Conservation (phyloP, 1,140 invertebrate genomes). For the Bombus superbus region DNA sequence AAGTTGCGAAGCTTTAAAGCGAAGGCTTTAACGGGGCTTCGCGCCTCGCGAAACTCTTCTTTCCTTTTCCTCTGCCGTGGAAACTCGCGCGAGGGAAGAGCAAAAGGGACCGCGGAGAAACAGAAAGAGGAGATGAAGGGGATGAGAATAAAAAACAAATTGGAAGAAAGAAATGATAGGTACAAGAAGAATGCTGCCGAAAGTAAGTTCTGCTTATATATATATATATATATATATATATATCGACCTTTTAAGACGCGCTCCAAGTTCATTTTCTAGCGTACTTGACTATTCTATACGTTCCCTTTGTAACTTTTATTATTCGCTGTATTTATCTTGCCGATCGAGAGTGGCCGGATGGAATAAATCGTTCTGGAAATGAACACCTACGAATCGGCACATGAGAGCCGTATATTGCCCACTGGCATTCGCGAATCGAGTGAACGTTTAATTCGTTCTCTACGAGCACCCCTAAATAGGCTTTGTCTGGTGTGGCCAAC, state of each 20-base stretch:
- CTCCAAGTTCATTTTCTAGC: conserved; percentile 51
- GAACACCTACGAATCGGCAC: not conserved
- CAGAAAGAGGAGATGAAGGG: not conserved
- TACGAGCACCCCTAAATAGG: conserved; percentile 17
- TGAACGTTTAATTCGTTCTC: conserved; percentile 7
- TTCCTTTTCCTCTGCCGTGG: not conserved
- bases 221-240: conserved; percentile 10
- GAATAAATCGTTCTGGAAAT: conserved; percentile 2
- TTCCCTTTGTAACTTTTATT: conserved; percentile 57
- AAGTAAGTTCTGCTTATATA: conserved; percentile 42
- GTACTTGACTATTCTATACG: conserved; percentile 19
- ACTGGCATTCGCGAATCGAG: not conserved
- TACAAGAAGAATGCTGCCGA: conserved; percentile 55
- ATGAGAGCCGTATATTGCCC: not conserved
- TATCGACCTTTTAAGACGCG: conserved; percentile 48
- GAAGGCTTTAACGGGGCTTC: conserved; percentile 74
- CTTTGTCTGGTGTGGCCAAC: conserved; percentile 9
- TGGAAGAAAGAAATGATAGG: conserved; percentile 30
- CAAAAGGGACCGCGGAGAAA: not conserved
- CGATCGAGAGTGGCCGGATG: not conserved
- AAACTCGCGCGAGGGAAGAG: conserved; percentile 34
- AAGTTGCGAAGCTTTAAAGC: conserved; percentile 74
- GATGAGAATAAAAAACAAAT: not conserved
- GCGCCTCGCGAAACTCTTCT: conserved; percentile 60
- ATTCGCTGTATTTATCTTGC: conserved; percentile 37